Conservation (phyloP, 2,797 vertebrate species). For the Pelobates cultripes region DNA sequence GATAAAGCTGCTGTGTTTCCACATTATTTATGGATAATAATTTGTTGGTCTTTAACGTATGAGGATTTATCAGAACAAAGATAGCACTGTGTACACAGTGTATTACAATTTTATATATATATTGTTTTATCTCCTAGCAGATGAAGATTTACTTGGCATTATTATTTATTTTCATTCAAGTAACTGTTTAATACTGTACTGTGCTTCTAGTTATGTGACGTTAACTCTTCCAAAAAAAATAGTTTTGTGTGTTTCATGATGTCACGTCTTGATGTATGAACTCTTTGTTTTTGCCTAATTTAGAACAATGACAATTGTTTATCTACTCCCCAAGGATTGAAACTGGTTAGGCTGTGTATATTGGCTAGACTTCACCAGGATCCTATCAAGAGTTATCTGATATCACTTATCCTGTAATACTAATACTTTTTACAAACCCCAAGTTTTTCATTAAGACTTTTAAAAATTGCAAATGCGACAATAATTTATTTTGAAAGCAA, state of each 20-base stretch:
- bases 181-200: background rate
- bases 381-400: too few species aligned
- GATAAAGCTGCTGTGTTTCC: conserved; percentile 18
- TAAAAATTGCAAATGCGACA: too few species aligned
- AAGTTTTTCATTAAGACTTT: too few species aligned
- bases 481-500: too few species aligned
- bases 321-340: too few species aligned
- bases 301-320: background rate
- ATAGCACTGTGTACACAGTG: conserved; percentile 2
- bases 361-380: too few species aligned
- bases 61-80: conserved; percentile 7
- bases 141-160: conserved; percentile 12
- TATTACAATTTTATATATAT: background rate
- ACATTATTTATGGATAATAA: conserved; percentile 19
- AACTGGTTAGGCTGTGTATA: too few species aligned
- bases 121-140: background rate
- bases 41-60: conserved; percentile 24
- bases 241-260: background rate
- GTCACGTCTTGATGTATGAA: background rate
- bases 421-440: too few species aligned
- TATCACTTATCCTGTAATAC: too few species aligned
- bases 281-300: background rate
- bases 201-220: background rate
- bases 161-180: background rate
- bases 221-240: background rate